A percentile compares a stretch with the other conserved stretches of the same genome.
Evolutionary conservation across 2,113 vertebrate species (phyloP).

Genomic region (Alexandromys fortis): DNA sequence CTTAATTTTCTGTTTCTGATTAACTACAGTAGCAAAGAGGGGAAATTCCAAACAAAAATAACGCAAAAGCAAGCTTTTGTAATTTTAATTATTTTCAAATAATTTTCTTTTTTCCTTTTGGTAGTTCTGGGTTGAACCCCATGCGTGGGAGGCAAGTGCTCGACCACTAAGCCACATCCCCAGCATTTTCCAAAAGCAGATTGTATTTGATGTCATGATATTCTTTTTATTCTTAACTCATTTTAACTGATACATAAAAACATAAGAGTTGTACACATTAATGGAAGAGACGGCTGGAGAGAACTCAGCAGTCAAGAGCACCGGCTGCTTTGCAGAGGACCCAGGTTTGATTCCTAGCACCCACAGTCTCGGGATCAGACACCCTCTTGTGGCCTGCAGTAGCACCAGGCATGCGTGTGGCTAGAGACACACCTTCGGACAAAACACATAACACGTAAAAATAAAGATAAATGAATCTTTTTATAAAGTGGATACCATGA

Average conservation of each 20-base stretch:
- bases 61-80: background rate
- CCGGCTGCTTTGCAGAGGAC: background rate
- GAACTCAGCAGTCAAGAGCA: background rate
- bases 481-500: background rate
- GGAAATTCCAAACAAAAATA: conserved; percentile 43
- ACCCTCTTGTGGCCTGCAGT: background rate
- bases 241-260: background rate
- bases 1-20: conserved; percentile 35
- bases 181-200: background rate
- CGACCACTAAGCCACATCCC: background rate
- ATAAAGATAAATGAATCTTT: background rate
- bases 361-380: background rate
- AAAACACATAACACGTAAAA: background rate
- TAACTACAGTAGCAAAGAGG: background rate
- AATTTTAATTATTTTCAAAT: background rate
- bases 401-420: background rate
- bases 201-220: conserved; percentile 37
- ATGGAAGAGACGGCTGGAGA: background rate
- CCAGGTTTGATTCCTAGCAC: background rate
- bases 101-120: background rate
- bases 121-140: background rate
- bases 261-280: background rate
- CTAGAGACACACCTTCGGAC: background rate
- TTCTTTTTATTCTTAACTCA: conserved; percentile 23
- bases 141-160: background rate